These are phyloP conservation scores for Lepetodrilus schrolli DNA, from an alignment of 2,888 invertebrate genomes.

Conservation along the genomic window DNA sequence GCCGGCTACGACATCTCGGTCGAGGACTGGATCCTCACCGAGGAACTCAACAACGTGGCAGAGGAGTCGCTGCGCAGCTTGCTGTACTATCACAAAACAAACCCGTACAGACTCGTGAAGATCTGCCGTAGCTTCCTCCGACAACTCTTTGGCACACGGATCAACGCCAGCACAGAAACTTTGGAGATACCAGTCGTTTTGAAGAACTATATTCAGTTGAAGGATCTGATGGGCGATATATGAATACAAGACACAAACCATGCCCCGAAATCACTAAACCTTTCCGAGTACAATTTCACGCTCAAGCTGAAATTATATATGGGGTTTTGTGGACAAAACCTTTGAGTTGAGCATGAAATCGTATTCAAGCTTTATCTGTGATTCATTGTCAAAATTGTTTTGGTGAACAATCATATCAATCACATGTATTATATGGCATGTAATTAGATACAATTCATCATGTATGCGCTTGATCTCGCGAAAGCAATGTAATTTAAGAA, in stretches of 20 bases:
- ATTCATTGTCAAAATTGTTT: neutral
- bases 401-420: too few species aligned
- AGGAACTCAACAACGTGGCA: slow-evolving; percentile 15
- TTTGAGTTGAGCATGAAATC: too few species aligned
- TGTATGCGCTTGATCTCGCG: too few species aligned
- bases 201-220: slow-evolving; percentile 44
- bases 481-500: too few species aligned
- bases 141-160: slow-evolving; percentile 42
- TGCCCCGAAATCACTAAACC: too few species aligned
- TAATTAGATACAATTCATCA: too few species aligned
- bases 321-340: too few species aligned
- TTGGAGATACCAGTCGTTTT: slow-evolving; percentile 29
- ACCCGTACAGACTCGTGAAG: slow-evolving; percentile 51
- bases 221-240: slow-evolving; percentile 10
- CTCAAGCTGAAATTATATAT: too few species aligned
- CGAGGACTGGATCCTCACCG: slow-evolving; percentile 56
- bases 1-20: slow-evolving; percentile 57
- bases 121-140: slow-evolving; percentile 57
- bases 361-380: slow-evolving; percentile 1
- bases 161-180: slow-evolving; percentile 6
- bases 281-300: too few species aligned
- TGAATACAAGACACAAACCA: too few species aligned
- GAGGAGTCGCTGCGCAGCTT: slow-evolving; percentile 40
- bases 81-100: slow-evolving; percentile 45
- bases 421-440: too few species aligned